These are phyloP conservation scores for Atta colombica DNA, from an alignment of 1,140 invertebrate genomes.

Conservation along the genomic window DNA sequence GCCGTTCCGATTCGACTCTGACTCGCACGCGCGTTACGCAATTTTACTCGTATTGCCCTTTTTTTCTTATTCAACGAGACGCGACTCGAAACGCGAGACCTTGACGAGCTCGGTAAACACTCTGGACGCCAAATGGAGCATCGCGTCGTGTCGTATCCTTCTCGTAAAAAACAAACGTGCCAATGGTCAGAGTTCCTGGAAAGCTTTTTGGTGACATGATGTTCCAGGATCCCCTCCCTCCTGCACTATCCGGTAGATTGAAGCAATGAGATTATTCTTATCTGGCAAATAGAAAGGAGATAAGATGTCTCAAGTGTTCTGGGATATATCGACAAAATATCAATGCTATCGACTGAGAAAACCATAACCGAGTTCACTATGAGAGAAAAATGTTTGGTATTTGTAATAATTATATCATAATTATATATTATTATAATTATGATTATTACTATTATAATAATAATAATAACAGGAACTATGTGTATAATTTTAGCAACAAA, in stretches of 20 bases:
- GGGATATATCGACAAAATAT: not conserved
- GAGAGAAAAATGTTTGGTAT: no score
- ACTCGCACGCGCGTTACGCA: slow-evolving; percentile 61
- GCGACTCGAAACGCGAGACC: slow-evolving; percentile 29
- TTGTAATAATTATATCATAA: no score
- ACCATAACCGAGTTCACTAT: not conserved
- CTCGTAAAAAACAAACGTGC: not conserved
- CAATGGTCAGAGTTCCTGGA: not conserved
- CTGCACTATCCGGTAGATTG: not conserved
- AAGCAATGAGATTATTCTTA: slow-evolving; percentile 14
- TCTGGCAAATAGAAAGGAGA: slow-evolving; percentile 14
- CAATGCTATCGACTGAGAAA: not conserved
- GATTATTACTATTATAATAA: no score
- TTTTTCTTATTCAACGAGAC: slow-evolving; percentile 64
- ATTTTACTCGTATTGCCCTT: slow-evolving; percentile 58
- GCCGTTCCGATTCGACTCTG: not conserved
- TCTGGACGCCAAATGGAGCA: not conserved
- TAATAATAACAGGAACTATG: no score
- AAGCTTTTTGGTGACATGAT: not conserved
- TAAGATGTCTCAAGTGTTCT: not conserved
- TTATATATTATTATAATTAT: no score
- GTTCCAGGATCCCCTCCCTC: not conserved
- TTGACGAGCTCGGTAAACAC: slow-evolving; percentile 46
- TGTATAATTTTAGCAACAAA: no score
- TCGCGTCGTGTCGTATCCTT: slow-evolving; percentile 25